phyloP scores from a whole-genome alignment of 2,113 vertebrate genomes.

The Astur gentilis region DNA sequence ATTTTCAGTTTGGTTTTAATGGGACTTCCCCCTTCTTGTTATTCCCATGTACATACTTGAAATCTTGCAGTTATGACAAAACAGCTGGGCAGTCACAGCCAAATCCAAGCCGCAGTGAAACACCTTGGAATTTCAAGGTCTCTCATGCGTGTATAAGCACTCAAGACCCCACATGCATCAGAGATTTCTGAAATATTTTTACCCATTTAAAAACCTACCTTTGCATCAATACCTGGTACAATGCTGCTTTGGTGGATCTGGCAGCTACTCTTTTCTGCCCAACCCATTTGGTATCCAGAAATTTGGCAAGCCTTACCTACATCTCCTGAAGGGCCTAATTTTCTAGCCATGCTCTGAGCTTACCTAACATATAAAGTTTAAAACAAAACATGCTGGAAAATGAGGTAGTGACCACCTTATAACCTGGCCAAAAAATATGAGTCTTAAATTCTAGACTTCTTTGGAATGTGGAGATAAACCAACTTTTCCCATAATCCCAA shows the following conservation, averaged over 20 bases:
- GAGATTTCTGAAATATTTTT: background rate
- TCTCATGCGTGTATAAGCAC: fast-evolving
- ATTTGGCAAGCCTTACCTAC: background rate
- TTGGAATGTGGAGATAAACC: background rate
- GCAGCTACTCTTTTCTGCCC: background rate
- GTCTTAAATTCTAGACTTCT: background rate
- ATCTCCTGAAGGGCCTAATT: background rate
- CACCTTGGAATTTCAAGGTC: background rate
- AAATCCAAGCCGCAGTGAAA: background rate
- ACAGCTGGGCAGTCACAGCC: background rate
- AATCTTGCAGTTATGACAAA: background rate
- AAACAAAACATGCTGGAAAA: background rate
- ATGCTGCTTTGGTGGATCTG: background rate
- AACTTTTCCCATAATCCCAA: background rate
- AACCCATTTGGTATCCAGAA: background rate
- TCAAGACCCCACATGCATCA: fast-evolving
- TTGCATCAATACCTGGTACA: background rate
- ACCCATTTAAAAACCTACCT: background rate
- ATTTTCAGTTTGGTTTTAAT: background rate
- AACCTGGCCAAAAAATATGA: background rate
- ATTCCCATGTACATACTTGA: background rate
- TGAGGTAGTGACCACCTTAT: background rate
- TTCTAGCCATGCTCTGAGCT: background rate
- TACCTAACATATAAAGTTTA: background rate
- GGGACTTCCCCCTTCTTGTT: background rate